Evolutionary conservation across 2,888 invertebrate genomes (phyloP), one percentile per base, ranked within the genome.

Genomic region (Luperina testacea): DNA sequence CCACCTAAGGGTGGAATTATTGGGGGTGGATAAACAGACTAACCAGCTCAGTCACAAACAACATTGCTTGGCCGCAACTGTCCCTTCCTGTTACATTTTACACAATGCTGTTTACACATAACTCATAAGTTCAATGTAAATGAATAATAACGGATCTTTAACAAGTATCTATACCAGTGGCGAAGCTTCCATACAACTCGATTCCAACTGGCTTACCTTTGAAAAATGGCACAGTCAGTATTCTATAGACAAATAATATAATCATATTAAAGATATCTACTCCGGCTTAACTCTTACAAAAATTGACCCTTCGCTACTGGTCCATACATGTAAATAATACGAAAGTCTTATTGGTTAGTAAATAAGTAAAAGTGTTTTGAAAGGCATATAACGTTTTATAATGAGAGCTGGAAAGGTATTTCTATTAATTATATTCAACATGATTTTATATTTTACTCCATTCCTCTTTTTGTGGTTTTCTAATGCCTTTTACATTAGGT

Each of bases 401-500:
- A 75, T 0, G 17, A 85, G 53, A 32, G 15, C 72, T 63, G 82
- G 77, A 86, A 61, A 82, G 15, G 11, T 24, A 81, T 81, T 77
- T 81, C 5, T 51, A 77, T 85, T 71, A 81, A 64, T 32, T 53
- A 61, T 65, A 38, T 48, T 38, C n/a, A 61, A 57, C 53, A 84
- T 81, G 77, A 72, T 77, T 59, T 51, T 57, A 65, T 69, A 71
- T 65, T 72, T 77, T 71, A 20, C 20, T 75, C 78, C 86, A 69
- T 72, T 68, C 70, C 71, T 65, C 74, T 77, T 45, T 68, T 61
- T n/a, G 32, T 48, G 15, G n/a, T 82, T 45, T 74, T 73, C 15
- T 38, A 45, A 48, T 72, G 68, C 68, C 53, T 63, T 68, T 74
- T 61, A 69, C 15, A 73, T 82, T 82, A 84, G 82, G 74, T 86